phyloP scores from a whole-genome alignment of 2,888 invertebrate species.

The Lasioglossum figueresi region DNA sequence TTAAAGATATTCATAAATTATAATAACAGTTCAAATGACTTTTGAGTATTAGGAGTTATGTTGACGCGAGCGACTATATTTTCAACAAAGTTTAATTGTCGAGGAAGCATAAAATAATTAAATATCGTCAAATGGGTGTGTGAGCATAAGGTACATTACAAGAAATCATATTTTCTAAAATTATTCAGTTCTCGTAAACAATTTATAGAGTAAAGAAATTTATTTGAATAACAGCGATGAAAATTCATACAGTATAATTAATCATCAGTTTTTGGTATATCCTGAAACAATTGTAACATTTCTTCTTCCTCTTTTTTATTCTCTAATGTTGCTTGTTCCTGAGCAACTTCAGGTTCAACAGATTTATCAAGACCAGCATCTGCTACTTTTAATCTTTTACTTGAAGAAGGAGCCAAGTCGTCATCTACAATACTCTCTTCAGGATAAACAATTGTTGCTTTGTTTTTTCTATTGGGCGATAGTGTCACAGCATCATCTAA shows the following conservation, averaged over 20 bases:
- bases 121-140: not conserved
- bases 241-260: constrained; percentile 25
- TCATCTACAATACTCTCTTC: constrained; percentile 1
- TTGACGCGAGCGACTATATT: not conserved
- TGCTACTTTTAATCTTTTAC: not conserved
- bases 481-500: not conserved
- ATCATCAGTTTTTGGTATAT: constrained; percentile 37
- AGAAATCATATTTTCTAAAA: not conserved
- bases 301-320: constrained; percentile 19
- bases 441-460: constrained; percentile 12
- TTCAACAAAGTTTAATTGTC: not conserved
- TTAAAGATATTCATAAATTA: not conserved
- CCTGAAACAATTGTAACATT: constrained; percentile 48
- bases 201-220: not conserved
- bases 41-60: not conserved
- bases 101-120: not conserved
- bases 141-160: not conserved
- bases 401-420: not conserved
- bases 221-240: not conserved
- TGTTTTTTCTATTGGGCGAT: constrained; percentile 37
- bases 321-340: not conserved
- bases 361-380: not conserved
- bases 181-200: not conserved
- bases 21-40: not conserved
- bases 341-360: not conserved